Conservation (phyloP, 2,888 invertebrate species). For the Platycheirus rosarum region DNA sequence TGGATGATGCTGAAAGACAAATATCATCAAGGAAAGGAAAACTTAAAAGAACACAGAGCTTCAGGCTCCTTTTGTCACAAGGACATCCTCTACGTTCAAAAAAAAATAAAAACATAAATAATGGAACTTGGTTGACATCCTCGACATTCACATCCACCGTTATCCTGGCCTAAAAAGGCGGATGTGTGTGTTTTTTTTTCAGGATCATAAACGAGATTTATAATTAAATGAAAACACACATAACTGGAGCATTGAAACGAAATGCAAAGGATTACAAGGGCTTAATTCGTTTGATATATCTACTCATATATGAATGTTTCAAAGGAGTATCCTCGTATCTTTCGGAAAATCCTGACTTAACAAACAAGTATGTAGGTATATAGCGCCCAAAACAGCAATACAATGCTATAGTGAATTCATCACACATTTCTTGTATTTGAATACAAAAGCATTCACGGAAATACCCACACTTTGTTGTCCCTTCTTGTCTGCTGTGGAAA, state of each 20-base stretch:
- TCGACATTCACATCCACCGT: background rate
- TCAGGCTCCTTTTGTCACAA: constrained; percentile 31
- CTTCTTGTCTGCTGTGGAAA: background rate
- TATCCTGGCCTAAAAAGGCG: background rate
- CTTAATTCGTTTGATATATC: constrained; percentile 50
- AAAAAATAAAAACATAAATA: background rate
- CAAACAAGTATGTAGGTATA: constrained; percentile 28
- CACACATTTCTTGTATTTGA: constrained; percentile 21
- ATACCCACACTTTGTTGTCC: background rate
- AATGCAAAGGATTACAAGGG: constrained; percentile 52
- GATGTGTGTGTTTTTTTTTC: constrained; percentile 11
- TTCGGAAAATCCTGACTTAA: constrained; percentile 7
- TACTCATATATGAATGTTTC: background rate
- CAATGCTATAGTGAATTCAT: constrained; percentile 9
- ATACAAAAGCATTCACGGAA: constrained; percentile 24
- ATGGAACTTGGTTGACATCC: constrained; percentile 29
- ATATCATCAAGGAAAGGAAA: background rate
- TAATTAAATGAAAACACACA: constrained; percentile 51
- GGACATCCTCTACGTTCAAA: constrained; percentile 17
- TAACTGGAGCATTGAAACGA: constrained; percentile 7
- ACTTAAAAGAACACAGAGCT: constrained; percentile 20
- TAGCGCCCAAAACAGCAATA: constrained; percentile 43
- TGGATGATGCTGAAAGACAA: constrained; percentile 26
- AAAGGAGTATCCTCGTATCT: constrained; percentile 52
- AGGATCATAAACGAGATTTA: constrained; percentile 43